These are phyloP conservation scores for Terrapene triunguis DNA, from an alignment of 2,113 vertebrate genomes.

Conservation along the genomic window DNA sequence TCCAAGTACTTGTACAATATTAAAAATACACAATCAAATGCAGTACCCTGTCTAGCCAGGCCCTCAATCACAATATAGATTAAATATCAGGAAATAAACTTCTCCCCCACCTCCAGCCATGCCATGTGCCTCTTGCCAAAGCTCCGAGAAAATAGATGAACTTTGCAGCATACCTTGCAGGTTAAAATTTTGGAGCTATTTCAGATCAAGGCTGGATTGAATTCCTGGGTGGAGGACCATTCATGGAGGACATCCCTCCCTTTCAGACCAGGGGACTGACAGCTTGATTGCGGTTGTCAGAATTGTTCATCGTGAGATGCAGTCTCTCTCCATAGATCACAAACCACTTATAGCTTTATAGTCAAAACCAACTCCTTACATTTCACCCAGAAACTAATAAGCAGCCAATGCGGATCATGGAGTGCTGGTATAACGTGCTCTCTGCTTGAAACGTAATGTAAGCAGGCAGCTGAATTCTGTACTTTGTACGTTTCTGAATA, in stretches of 20 bases:
- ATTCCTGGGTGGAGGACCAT: not conserved
- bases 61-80: rapidly evolving
- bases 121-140: rapidly evolving
- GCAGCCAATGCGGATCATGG: not conserved
- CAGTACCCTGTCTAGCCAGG: not conserved
- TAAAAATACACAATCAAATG: not conserved
- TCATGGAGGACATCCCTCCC: not conserved
- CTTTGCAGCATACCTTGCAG: not conserved
- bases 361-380: not conserved
- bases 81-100: not conserved
- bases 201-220: not conserved
- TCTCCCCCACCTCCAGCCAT: not conserved
- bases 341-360: not conserved
- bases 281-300: too few relatives aligned
- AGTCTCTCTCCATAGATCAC: not conserved
- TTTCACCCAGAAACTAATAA: not conserved
- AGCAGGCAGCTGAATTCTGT: not conserved
- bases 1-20: not conserved
- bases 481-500: not conserved
- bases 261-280: not conserved
- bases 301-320: not conserved
- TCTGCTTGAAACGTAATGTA: not conserved
- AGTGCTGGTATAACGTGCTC: not conserved
- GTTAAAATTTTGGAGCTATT: not conserved
- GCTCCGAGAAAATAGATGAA: not conserved